These are phyloP conservation scores for Prunella strophiata DNA, from an alignment of 2,797 vertebrate genomes.

Conservation along the genomic window DNA sequence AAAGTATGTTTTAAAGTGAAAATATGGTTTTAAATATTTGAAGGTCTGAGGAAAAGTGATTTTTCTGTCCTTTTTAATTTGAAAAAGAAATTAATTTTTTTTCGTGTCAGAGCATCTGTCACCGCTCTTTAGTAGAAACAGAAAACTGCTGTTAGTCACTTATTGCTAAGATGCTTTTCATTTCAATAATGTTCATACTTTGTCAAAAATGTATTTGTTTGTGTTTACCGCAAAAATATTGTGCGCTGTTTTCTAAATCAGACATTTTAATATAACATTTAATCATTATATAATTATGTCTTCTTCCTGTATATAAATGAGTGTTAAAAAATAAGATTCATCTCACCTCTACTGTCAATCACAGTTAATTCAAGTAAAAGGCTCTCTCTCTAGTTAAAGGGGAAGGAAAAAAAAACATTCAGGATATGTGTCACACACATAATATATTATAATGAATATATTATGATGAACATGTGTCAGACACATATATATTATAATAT, in stretches of 20 bases:
- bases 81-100: background rate
- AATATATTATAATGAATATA: background rate
- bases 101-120: slow-evolving; percentile 21
- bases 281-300: background rate
- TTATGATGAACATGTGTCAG: no score
- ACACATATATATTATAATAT: no score
- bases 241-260: background rate
- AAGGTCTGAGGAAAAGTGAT: background rate
- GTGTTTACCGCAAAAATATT: background rate
- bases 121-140: background rate
- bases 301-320: background rate
- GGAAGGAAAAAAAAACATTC: background rate
- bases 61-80: background rate
- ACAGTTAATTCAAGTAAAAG: background rate
- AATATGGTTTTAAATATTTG: background rate
- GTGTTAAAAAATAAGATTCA: background rate
- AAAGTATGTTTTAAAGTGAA: background rate
- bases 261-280: background rate
- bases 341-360: background rate
- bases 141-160: slow-evolving; percentile 4
- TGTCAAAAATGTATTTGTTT: background rate
- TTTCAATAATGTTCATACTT: background rate
- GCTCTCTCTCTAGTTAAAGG: background rate
- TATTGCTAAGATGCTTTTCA: slow-evolving; percentile 6
- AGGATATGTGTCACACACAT: background rate